These are phyloP conservation scores for Mycalesis mineus DNA, from an alignment of 2,888 invertebrate genomes.

Conservation along the genomic window DNA sequence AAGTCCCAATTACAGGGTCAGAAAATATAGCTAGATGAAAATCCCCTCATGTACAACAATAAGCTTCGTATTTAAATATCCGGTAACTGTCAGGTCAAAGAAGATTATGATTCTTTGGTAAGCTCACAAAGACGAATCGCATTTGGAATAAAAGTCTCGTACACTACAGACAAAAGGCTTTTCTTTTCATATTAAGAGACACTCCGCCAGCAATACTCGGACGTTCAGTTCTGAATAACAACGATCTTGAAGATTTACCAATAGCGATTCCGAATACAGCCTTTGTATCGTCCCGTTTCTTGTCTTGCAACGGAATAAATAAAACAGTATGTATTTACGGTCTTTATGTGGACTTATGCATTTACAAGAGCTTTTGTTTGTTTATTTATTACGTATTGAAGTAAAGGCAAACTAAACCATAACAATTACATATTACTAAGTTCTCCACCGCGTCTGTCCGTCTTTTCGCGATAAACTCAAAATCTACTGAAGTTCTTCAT, in stretches of 20 bases:
- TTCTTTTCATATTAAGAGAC: conserved; percentile 16
- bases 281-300: conserved; percentile 7
- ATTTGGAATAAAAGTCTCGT: conserved; percentile 9
- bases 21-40: too few species aligned
- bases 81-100: conserved; percentile 2
- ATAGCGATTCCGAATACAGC: conserved; percentile 14
- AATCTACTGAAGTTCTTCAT: too few species aligned
- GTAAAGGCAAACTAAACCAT: too few species aligned
- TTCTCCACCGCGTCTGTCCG: too few species aligned
- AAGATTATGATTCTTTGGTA: conserved; percentile 6
- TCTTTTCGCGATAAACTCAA: too few species aligned
- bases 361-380: background rate
- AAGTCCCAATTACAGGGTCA: too few species aligned
- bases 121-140: conserved; percentile 3
- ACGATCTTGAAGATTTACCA: conserved; percentile 18
- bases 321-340: conserved; percentile 10
- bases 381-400: too few species aligned
- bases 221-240: conserved; percentile 10
- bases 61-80: background rate
- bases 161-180: conserved; percentile 11
- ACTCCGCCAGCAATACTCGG: conserved; percentile 9
- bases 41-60: background rate
- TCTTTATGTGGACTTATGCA: background rate
- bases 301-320: background rate
- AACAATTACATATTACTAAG: too few species aligned